phyloP scores from a whole-genome alignment of 30 jellyfish, hydroid and myxozoan species.

The Hydractinia symbiolongicarpus region DNA sequence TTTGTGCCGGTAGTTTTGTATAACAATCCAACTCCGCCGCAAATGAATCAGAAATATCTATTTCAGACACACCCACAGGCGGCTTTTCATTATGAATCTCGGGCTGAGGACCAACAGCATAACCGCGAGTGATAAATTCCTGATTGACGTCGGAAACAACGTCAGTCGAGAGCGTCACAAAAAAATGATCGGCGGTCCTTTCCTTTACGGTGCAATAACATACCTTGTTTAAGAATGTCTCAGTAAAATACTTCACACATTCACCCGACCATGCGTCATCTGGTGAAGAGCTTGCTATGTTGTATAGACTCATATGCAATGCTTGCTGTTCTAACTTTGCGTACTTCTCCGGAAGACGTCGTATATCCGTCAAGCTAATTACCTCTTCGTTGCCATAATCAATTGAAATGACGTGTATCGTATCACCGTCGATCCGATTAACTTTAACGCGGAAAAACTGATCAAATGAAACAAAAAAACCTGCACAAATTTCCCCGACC shows the following conservation, averaged over 20 bases:
- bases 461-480: constrained; percentile 48
- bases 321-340: constrained; percentile 59
- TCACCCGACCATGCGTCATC: constrained; percentile 60
- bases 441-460: constrained; percentile 73
- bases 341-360: constrained; percentile 55
- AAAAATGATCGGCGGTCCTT: constrained; percentile 24
- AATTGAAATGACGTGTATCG: constrained; percentile 26
- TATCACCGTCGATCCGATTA: constrained; percentile 25
- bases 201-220: constrained; percentile 15
- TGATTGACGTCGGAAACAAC: constrained; percentile 16
- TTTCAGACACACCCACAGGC: no score
- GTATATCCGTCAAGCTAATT: constrained; percentile 36
- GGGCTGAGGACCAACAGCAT: constrained; percentile 14
- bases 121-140: constrained; percentile 34
- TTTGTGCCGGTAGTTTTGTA: constrained; percentile 17
- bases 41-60: no score
- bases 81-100: not conserved
- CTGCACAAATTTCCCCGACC: constrained; percentile 66
- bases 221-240: constrained; percentile 6
- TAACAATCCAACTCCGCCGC: not conserved
- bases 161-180: constrained; percentile 29
- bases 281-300: constrained; percentile 30
- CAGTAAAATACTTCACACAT: constrained; percentile 39
- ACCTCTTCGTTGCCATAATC: constrained; percentile 69
- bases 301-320: constrained; percentile 35